Evolutionary conservation across 30 jellyfish, hydroid and myxozoan species (phyloP).

Genomic region (Aurelia aurita complex sp. Pacific): DNA sequence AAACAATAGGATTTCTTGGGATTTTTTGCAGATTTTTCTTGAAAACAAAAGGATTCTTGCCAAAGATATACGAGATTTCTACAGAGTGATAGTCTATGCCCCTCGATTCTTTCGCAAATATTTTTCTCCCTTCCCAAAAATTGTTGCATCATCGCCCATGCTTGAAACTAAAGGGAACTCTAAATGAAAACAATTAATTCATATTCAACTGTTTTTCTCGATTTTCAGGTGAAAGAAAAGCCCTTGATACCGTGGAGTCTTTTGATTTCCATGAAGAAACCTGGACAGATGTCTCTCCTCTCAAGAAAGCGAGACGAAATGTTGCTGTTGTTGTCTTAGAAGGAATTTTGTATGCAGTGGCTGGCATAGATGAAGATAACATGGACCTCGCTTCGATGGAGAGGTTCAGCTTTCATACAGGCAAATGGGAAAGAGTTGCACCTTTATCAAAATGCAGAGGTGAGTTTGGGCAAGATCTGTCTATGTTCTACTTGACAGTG

Average conservation of each 20-base stretch:
- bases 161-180: too few species aligned
- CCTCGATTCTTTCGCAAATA: too few species aligned
- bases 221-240: constrained; percentile 6
- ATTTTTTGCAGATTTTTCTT: too few species aligned
- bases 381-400: constrained; percentile 75
- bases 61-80: too few species aligned
- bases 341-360: constrained; percentile 78
- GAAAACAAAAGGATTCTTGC: too few species aligned
- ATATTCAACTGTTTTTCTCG: too few species aligned
- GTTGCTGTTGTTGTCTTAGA: constrained; percentile 75
- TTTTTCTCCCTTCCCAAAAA: too few species aligned
- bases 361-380: constrained; percentile 55
- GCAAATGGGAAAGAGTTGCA: constrained; percentile 75
- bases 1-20: too few species aligned
- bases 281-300: constrained; percentile 69
- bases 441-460: constrained; percentile 78
- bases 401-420: constrained; percentile 42
- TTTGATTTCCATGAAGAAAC: constrained; percentile 57
- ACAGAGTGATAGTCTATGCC: too few species aligned
- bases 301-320: constrained; percentile 65
- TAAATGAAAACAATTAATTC: too few species aligned
- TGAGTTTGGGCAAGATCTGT: background rate
- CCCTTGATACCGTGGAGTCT: constrained; percentile 43
- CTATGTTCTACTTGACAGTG: background rate
- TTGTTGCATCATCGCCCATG: too few species aligned